Base-by-base conservation (phyloP, 2,797 vertebrate species). In the Phataginus tetradactyla region DNA sequence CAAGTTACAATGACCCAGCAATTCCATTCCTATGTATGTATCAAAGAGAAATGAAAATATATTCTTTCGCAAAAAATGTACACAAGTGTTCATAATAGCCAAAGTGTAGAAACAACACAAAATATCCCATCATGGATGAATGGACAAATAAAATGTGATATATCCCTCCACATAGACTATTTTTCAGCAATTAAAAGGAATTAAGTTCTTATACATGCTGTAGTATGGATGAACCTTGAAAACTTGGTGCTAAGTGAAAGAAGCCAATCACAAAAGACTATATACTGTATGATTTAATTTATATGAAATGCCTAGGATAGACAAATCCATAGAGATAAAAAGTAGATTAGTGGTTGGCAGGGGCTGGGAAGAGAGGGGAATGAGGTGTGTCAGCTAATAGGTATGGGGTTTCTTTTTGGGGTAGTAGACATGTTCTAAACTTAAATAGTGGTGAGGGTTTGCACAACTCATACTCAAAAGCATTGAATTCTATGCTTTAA, bases 271-370 rank as follows among this genome's bases (percentile, higher is more conserved):
- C 11, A 77, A 89, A 84, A 96, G 34, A 49, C 66, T 39, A 21
- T 17, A 37, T 90, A 37, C 39, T 66, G 1, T 53, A 53, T 91
- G 29, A 71, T 57, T 86, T n/a, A 66, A 90, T 89, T 93, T 87
- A 81, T 92, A 72, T 85, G 53, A 96, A 96, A 64, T 94, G 27
- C 61, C 74, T 18, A 4, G 7, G 96, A 90, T 57, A 86, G 72
- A 39, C 59, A 89, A 75, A 94, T 75, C 25, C 39, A 29, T 63
- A 77, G 37, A 96, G 25, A 86, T 32, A 83, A 59, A 91, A 81
- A 75, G 51, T 69, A 89, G 17, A 88, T 81, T 81, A 75, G 23
- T 91, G 86, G 42, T 90, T 91, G 13, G 63, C 34, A 88, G 71
- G 39, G 32, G 9, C 49, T 34, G 8, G 74, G 13, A 90, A 37